These are phyloP conservation scores for Ochlodes sylvanus DNA, from an alignment of 2,888 invertebrate species.

Conservation along the genomic window DNA sequence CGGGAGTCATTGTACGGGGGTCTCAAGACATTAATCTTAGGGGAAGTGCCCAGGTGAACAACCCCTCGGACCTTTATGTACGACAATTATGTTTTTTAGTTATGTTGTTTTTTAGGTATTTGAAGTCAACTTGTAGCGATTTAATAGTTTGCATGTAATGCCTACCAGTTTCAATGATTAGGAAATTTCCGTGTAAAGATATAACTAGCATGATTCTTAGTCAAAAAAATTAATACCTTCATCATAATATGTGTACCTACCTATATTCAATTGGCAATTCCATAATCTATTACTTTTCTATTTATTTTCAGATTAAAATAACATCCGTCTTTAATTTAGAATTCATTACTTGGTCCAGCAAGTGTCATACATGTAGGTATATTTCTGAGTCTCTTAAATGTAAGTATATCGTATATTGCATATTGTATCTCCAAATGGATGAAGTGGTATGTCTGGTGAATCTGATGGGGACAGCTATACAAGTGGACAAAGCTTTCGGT, in stretches of 20 bases:
- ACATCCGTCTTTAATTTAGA: too few species aligned
- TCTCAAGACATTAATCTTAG: conserved; percentile 78
- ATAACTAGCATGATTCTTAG: too few species aligned
- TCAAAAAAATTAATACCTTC: too few species aligned
- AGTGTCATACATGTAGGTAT: too few species aligned
- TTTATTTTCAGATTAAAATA: background rate
- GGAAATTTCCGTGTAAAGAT: background rate
- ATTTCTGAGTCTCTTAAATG: too few species aligned
- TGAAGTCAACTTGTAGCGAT: conserved; percentile 10
- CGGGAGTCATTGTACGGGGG: conserved; percentile 69
- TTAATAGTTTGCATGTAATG: background rate
- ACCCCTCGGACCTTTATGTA: conserved; percentile 56
- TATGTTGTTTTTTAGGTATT: conserved; percentile 44
- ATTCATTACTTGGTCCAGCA: too few species aligned
- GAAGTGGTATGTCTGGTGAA: too few species aligned
- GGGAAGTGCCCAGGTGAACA: conserved; percentile 76
- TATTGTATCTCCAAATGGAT: too few species aligned
- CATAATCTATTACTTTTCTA: background rate
- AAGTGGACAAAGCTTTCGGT: background rate
- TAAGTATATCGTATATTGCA: too few species aligned
- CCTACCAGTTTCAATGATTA: background rate
- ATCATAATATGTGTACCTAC: too few species aligned
- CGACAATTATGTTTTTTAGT: conserved; percentile 42
- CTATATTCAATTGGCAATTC: background rate
- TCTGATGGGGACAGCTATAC: too few species aligned